phyloP scores from a whole-genome alignment of 2,113 vertebrate genomes.

The Solea senegalensis region DNA sequence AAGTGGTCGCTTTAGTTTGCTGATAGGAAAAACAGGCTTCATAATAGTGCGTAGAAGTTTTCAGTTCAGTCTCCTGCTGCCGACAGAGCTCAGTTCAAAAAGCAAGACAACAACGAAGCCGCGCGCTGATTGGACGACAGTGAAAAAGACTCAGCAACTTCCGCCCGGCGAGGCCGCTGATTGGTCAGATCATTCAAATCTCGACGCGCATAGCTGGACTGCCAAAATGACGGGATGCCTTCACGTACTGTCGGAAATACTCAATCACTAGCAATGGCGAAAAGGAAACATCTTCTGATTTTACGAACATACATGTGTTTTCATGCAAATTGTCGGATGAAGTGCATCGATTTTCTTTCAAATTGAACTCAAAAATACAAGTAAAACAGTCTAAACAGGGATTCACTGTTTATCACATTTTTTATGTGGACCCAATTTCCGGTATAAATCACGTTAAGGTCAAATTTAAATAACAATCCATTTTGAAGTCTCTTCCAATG shows the following conservation, averaged over 20 bases:
- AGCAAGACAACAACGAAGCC: slow-evolving; percentile 48
- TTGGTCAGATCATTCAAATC: slow-evolving; percentile 81
- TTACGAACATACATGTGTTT: too few relatives aligned
- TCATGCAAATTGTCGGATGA: too few relatives aligned
- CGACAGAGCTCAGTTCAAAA: slow-evolving; percentile 78
- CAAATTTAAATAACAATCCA: too few relatives aligned
- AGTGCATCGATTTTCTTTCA: too few relatives aligned
- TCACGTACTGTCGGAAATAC: slow-evolving; percentile 23
- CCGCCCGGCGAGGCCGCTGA: slow-evolving; percentile 28
- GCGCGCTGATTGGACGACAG: slow-evolving; percentile 71
- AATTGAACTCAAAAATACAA: too few relatives aligned
- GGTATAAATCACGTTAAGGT: too few relatives aligned
- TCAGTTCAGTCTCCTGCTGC: background rate
- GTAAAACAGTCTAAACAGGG: background rate
- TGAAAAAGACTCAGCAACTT: slow-evolving; percentile 5
- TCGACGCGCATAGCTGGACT: slow-evolving; percentile 25
- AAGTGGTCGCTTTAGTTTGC: slow-evolving; percentile 17
- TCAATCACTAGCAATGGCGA: too few relatives aligned
- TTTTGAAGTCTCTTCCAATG: too few relatives aligned
- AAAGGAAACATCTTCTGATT: too few relatives aligned
- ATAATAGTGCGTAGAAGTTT: background rate
- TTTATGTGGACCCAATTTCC: too few relatives aligned
- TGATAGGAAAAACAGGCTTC: slow-evolving; percentile 34
- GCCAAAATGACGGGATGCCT: background rate
- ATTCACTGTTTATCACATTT: background rate